Conservation (phyloP, 2,797 vertebrate genomes). For the Ispidina lecontei region DNA sequence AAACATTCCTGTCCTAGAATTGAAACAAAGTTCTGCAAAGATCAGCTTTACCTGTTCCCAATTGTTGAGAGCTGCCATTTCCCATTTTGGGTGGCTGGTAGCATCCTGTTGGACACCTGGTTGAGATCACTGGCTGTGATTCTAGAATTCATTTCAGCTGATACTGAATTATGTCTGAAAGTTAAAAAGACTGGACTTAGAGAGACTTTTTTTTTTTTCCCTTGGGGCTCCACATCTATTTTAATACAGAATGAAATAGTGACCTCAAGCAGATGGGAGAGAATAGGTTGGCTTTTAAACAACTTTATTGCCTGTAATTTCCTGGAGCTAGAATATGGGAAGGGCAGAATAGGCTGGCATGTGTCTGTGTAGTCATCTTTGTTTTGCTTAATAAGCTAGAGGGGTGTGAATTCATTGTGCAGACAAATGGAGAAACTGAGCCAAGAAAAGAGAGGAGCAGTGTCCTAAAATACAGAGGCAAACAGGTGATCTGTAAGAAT, state of each 20-base stretch:
- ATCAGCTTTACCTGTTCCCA: not conserved
- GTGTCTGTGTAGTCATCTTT: not conserved
- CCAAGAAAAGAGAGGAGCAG: not conserved
- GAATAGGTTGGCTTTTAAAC: not conserved
- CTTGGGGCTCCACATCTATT: not conserved
- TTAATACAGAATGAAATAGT: not conserved
- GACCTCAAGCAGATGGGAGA: not conserved
- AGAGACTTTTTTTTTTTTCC: not conserved
- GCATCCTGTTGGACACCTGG: not conserved
- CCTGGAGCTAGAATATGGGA: not conserved
- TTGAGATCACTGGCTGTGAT: not conserved
- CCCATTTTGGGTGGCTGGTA: not conserved
- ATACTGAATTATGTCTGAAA: not conserved
- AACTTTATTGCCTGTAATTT: not conserved
- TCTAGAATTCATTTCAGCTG: not conserved
- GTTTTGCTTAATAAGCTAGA: not conserved
- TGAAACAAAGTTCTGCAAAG: not conserved
- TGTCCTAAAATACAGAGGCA: not conserved
- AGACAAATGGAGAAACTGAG: not conserved
- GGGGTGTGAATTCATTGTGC: not conserved
- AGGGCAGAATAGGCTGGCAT: not conserved
- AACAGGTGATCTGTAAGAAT: not conserved
- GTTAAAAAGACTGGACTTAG: not conserved
- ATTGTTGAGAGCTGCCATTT: not conserved
- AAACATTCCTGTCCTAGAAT: not conserved